Base-by-base conservation (phyloP, 1,140 invertebrate genomes). In the Cyclina sinensis region DNA sequence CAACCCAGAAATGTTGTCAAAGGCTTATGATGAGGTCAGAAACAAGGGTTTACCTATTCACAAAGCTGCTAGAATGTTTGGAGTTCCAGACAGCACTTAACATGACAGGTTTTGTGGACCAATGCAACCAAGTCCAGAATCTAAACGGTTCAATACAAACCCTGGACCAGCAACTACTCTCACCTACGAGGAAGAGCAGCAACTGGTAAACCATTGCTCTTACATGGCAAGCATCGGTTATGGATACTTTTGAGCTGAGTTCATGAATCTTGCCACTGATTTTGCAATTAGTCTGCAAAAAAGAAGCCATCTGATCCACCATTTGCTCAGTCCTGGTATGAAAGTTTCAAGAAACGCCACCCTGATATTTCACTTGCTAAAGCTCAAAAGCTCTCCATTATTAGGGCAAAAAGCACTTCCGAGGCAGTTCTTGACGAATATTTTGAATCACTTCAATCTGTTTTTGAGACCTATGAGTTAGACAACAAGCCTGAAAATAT, bases 401-500 rank as follows among this genome's bases (percentile, higher is more conserved):
- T 74, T 11, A 16, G 79, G 11, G 73, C 87, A 1, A 84, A 84
- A n/a, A 70, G 62, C 51, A 74, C 68, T 43, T 89, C 82, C n/a
- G 65, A 80, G 43, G 59, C 4, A 37, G 48, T 57, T 80, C 48
- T 79, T n/a, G 70, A 79, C 24, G 54, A 21, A 16, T 79, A 78
- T 79, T 84, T 79, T 62, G 12, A 21, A 32, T 73, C 57, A 18
- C 32, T 89, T 9, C 51, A 85, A 16, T 54, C 86, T 54, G 4
- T 89, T 65, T 39, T 21, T 9, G 76, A 65, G 27, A 46, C 68
- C 51, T 59, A 93, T 59, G 51, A 95, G 32, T 70, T n/a, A n/a
- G n/a, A n/a, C 24, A 46, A 92, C 76, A 88, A 89, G 51, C 92
- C 94, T 54, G 82, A 95, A 89, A 86, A 81, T 27, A 94, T 95